Conservation (phyloP, 23 tunicate species). For the Aplidium turbinatum region DNA sequence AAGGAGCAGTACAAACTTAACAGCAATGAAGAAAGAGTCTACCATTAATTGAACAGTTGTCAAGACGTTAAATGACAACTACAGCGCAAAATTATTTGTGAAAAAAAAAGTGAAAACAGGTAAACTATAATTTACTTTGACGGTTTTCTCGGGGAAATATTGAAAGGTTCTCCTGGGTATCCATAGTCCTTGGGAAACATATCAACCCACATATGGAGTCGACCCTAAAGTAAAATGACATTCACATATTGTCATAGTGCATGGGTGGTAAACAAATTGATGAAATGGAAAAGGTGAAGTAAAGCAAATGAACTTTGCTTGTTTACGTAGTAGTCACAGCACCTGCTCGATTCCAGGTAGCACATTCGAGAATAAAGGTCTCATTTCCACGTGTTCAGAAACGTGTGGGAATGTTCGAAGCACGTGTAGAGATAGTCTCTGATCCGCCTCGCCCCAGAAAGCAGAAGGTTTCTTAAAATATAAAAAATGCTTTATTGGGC, state of each 20-base stretch:
- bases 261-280: too few relatives aligned
- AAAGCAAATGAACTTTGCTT: too few relatives aligned
- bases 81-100: too few relatives aligned
- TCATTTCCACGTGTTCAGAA: slow-evolving; percentile 81
- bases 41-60: too few relatives aligned
- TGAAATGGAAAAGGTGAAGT: too few relatives aligned
- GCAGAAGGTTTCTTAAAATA: slow-evolving; percentile 46
- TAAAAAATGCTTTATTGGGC: too few relatives aligned
- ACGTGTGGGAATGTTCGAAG: slow-evolving; percentile 64
- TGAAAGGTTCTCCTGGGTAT: slow-evolving; percentile 56
- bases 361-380: slow-evolving; percentile 64
- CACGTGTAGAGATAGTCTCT: slow-evolving; percentile 62
- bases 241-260: background rate
- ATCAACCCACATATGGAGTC: slow-evolving; percentile 91
- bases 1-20: too few relatives aligned
- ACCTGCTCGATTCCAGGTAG: slow-evolving; percentile 91
- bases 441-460: slow-evolving; percentile 78
- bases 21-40: too few relatives aligned
- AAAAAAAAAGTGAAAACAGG: too few relatives aligned
- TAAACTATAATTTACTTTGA: slow-evolving; percentile 56
- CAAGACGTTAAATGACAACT: too few relatives aligned
- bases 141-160: slow-evolving; percentile 75
- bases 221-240: slow-evolving; percentile 38
- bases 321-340: background rate
- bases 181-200: slow-evolving; percentile 90